Evolutionary conservation across 2,113 vertebrate species (phyloP), one percentile per base, ranked within the genome.

Genomic region (Grammomys surdaster): DNA sequence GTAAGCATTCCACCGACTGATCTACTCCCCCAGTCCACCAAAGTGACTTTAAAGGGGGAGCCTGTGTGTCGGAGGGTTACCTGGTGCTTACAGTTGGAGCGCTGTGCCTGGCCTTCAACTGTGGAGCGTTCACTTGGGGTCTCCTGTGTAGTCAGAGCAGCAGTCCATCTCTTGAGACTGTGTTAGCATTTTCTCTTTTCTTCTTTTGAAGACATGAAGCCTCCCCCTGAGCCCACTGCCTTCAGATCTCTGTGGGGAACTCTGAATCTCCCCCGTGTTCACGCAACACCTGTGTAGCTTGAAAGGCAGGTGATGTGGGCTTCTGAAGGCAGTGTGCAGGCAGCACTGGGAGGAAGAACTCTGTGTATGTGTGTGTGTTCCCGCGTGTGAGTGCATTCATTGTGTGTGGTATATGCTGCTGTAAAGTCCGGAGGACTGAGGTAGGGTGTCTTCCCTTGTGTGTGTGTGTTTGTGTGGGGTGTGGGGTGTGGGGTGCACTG

Each of bases 71-170:
- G 26, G 81, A 19, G 0, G 84, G 17, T 24, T 72, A n/a, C 14
- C 4, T 28, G 7, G 5, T 36, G 10, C 48, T 43, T 9, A 1
- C 8, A 51, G 77, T 28, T 1, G 0, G 22, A 1, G 5, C 24
- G 9, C 43, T 43, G 2, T 26, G 31, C 31, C 54, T 70, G 58
- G 0, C 36, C 36, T 10, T 7, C 3, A 0, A 0, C 2, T 6
- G 36, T 17, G 40, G 48, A 22, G 20, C 7, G 14, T 65, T 54
- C 5, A 51, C 72, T 91, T 19, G 8, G 48, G 11, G 48, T 78
- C 48, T 33, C 43, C 48, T 7, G 2, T 81, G 51, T 14, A 24
- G 48, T 54, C 67, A 36, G 33, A 36, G 17, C 40, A 48, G 2
- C 4, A 51, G 40, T 28, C 60, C 13, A 2, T 26, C 40, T 4